Conservation (phyloP, 2,113 vertebrate species). For the Tachysurus vachellii region DNA sequence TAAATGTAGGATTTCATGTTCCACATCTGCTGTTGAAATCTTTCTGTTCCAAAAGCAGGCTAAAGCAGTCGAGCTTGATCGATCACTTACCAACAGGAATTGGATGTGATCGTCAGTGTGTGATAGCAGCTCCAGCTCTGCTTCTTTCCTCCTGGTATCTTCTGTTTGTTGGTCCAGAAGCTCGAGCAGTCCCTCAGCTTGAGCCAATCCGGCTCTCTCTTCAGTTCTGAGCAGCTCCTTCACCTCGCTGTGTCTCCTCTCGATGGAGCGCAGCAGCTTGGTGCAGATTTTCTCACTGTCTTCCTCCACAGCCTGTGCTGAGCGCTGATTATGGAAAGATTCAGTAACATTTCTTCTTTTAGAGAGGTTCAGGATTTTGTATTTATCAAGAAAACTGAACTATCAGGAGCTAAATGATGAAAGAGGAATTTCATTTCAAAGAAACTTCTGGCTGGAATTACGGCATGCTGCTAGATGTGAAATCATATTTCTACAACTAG, state of each 20-base stretch:
- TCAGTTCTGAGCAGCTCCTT: slow-evolving; percentile 51
- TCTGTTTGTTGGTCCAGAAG: slow-evolving; percentile 48
- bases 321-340: slow-evolving; percentile 38
- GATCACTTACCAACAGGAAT: slow-evolving; percentile 53
- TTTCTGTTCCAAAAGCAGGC: background rate
- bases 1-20: background rate
- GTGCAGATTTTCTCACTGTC: slow-evolving; percentile 55
- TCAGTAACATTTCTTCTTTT: background rate
- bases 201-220: slow-evolving; percentile 43
- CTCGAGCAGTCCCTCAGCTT: slow-evolving; percentile 46
- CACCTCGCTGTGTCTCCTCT: slow-evolving; percentile 50
- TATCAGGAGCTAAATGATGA: background rate
- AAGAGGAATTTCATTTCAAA: background rate
- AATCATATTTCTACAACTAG: background rate
- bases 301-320: slow-evolving; percentile 50
- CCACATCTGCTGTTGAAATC: background rate
- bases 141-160: slow-evolving; percentile 47
- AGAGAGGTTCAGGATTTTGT: background rate
- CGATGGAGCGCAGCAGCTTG: slow-evolving; percentile 45
- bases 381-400: background rate
- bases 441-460: background rate
- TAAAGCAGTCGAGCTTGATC: background rate
- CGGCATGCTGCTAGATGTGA: no score
- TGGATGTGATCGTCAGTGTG: slow-evolving; percentile 54
- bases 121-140: slow-evolving; percentile 50